Conservation (phyloP, 2,888 invertebrate genomes). For the Catocala fraxini region DNA sequence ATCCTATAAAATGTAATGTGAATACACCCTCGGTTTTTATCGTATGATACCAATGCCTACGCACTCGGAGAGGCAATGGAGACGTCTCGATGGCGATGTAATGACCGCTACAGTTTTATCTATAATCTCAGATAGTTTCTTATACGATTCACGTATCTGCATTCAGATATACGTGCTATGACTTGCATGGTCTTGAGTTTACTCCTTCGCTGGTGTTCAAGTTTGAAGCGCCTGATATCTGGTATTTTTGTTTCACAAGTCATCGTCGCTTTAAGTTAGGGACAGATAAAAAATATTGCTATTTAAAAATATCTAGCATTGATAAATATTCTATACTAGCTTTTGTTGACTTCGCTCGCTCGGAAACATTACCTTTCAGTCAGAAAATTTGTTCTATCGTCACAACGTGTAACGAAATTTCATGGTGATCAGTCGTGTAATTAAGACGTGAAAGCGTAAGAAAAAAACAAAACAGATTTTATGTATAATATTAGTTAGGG, state of each 20-base stretch:
- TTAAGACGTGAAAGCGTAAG: too few relatives aligned
- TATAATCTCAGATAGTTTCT: conserved; percentile 55
- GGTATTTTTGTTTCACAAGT: too few relatives aligned
- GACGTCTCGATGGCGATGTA: conserved; percentile 61
- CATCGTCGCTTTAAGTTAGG: too few relatives aligned
- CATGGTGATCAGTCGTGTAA: too few relatives aligned
- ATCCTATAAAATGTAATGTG: conserved; percentile 22
- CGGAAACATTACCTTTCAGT: neutral
- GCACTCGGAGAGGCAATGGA: conserved; percentile 56
- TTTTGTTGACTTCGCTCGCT: neutral
- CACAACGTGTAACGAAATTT: too few relatives aligned
- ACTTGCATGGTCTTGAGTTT: conserved; percentile 15
- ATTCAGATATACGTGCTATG: conserved; percentile 29
- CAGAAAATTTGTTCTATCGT: too few relatives aligned
- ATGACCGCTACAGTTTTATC: conserved; percentile 56
- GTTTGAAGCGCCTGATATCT: too few relatives aligned
- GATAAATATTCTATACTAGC: too few relatives aligned
- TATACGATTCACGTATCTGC: conserved; percentile 53
- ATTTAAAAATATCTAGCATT: too few relatives aligned
- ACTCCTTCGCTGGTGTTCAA: conserved; percentile 3
- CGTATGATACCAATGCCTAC: conserved; percentile 46
- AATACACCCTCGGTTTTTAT: conserved; percentile 30
- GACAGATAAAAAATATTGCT: too few relatives aligned
- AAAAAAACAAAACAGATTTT: too few relatives aligned
- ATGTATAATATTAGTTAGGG: too few relatives aligned